phyloP scores from a whole-genome alignment of 2,797 vertebrate species.

The Tokudaia tokunoshimensis region DNA sequence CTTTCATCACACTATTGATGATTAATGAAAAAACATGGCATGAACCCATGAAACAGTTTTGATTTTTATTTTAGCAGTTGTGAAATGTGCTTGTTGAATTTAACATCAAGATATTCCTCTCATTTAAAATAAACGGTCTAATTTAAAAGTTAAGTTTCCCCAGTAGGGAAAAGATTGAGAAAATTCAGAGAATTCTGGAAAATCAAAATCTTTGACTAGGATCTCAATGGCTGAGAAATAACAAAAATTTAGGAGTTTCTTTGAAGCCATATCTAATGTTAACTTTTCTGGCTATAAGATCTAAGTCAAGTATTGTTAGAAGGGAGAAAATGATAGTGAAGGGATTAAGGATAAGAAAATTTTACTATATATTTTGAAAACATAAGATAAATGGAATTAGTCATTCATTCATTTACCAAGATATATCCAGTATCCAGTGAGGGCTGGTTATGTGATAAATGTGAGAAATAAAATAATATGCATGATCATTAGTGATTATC shows the following conservation, averaged over 20 bases:
- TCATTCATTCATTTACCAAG: conserved; percentile 40
- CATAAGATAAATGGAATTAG: neutral
- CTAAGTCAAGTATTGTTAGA: neutral
- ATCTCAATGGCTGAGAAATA: conserved; percentile 3
- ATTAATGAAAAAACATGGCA: neutral
- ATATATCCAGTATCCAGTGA: neutral
- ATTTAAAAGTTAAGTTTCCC: neutral
- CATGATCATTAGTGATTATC: neutral
- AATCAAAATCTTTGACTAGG: neutral
- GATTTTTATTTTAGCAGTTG: conserved; percentile 23
- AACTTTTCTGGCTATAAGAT: neutral
- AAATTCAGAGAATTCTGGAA: neutral
- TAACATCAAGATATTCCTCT: neutral
- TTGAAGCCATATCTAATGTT: neutral
- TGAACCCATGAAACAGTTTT: neutral
- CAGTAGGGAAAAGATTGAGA: neutral
- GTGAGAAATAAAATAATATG: conserved; percentile 1
- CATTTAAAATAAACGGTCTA: neutral
- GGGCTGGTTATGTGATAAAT: neutral
- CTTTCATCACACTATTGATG: neutral
- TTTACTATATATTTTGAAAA: conserved; percentile 6
- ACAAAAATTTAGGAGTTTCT: neutral
- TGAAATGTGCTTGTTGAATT: conserved; percentile 24
- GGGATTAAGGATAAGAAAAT: neutral
- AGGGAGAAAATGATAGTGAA: neutral